Evolutionary conservation across 1,140 invertebrate genomes (phyloP), one percentile per base, ranked within the genome.

Genomic region (Xylocopa sonorina): DNA sequence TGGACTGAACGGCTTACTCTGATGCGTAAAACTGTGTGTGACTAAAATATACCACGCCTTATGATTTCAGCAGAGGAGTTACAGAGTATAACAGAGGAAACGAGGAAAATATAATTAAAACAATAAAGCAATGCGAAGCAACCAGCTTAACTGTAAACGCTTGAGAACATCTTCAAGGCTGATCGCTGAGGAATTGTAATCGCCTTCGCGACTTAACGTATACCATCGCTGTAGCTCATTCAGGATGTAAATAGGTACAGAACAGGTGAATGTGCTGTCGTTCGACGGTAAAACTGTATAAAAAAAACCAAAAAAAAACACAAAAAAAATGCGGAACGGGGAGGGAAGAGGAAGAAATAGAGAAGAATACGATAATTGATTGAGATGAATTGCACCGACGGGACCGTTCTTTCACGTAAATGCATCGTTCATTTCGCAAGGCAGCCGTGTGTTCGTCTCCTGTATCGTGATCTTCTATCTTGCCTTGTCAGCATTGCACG

Each of bases 161-260:
- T 67, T 62, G 58, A 72, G 68, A 63, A 78, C 68, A 78, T 57
- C 77, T 53, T 63, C 77, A 78, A 67, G 78, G 78, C 78, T 80
- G 78, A 80, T 68, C 71, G 81, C 82, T 74, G 69, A 83, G 81
- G 64, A 83, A 84, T 84, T 84, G 78, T 73, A 77, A 63, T 84
- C 78, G 34, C 77, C 71, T 75, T 63, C 72, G 82, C 81, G 81
- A 48, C 66, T 51, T 27, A 50, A 71, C 50, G 77, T 68, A 75
- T 78, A 83, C 71, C 69, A 72, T 80, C 77, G 66, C 77, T 55
- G 64, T 71, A 75, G 75, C 55, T 73, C 51, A 34, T 80, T 57
- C 66, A 63, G 51, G 50, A 76, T 84, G 67, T 84, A 76, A 76
- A 84, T 84, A 83, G 27, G 29, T 50, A 51, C 50, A 60, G 53